Base-by-base conservation (phyloP, 1,140 invertebrate genomes). In the Diabrotica undecimpunctata region DNA sequence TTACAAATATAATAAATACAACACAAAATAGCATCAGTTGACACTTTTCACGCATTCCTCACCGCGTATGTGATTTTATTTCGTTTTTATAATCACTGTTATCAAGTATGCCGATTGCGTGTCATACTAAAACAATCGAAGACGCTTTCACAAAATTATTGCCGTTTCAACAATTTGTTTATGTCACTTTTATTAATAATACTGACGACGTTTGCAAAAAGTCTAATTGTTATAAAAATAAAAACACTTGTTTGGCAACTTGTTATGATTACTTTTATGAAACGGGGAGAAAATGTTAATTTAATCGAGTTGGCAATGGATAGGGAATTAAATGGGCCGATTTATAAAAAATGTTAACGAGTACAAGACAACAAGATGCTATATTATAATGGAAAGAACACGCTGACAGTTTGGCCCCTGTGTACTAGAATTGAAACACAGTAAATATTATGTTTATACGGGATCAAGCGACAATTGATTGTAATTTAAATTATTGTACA, bases 101-200 rank as follows among this genome's bases (percentile, higher is more conserved):
- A 25, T 25, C 59, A 61, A 61, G 59, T 61, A 61, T 61, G 59
- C 59, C 51, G 59, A 61, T 61, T 61, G 59, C 51, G 59, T 61
- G 38, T 61, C 51, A 25, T 25, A 25, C 25, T 61, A 50, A 52
- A 61, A 61, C 59, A 61, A 61, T 61, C 14, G 41, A 61, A 61
- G 35, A 37, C 39, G 51, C 59, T 61, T 61, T 61, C 59, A 61
- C 59, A 12, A 61, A 61, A 61, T 61, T 50, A 41, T 61, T 25
- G 25, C 25, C 51, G 59, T 61, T 61, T 61, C 59, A 61, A 13
- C 59, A 61, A 61, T 61, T 61, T 25, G 12, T 50, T 14, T 10
- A 25, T 25, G 25, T 25, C 25, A 25, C 25, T 25, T 25, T 25
- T 25, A 25, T 25, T 25, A 25, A 25, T 25, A 25, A 10, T 50